These are phyloP conservation scores for Desoria tigrina DNA, from an alignment of 2,888 invertebrate genomes.

Conservation along the genomic window DNA sequence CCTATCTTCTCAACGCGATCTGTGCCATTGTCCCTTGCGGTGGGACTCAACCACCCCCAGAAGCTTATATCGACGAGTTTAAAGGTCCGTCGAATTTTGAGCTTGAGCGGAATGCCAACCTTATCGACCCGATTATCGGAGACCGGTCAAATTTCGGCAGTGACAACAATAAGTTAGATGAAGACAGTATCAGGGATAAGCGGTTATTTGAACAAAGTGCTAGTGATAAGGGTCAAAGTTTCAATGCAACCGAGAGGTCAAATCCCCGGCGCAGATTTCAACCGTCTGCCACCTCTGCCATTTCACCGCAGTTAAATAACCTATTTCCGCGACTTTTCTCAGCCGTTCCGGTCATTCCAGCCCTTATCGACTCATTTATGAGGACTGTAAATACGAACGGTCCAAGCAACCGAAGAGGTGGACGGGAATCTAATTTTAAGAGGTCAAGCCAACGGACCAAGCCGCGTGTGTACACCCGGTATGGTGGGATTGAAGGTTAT, in stretches of 20 bases:
- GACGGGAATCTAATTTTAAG: background rate
- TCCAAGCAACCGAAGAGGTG: background rate
- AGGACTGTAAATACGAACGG: background rate
- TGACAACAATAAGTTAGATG: background rate
- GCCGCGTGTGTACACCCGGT: slow-evolving; percentile 12
- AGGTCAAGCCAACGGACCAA: background rate
- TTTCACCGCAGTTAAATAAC: background rate
- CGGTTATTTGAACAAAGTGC: slow-evolving; percentile 2
- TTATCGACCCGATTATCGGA: slow-evolving; percentile 4
- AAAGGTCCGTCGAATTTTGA: background rate
- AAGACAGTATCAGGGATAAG: slow-evolving; percentile 12
- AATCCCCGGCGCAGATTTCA: background rate
- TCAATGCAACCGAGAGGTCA: background rate
- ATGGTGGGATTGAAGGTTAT: slow-evolving; percentile 30
- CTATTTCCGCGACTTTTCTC: background rate
- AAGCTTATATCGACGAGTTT: slow-evolving; percentile 33
- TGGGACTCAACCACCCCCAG: slow-evolving; percentile 32
- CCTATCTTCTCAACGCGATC: slow-evolving; percentile 36
- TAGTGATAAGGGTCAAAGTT: background rate
- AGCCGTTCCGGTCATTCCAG: slow-evolving; percentile 16
- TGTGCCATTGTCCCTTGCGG: slow-evolving; percentile 41
- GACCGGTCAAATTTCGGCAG: background rate
- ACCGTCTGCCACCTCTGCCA: background rate
- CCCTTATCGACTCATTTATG: background rate
- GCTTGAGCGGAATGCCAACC: slow-evolving; percentile 2